Evolutionary conservation across 2,888 invertebrate species (phyloP).

Genomic region (Nymphalis polychloros): DNA sequence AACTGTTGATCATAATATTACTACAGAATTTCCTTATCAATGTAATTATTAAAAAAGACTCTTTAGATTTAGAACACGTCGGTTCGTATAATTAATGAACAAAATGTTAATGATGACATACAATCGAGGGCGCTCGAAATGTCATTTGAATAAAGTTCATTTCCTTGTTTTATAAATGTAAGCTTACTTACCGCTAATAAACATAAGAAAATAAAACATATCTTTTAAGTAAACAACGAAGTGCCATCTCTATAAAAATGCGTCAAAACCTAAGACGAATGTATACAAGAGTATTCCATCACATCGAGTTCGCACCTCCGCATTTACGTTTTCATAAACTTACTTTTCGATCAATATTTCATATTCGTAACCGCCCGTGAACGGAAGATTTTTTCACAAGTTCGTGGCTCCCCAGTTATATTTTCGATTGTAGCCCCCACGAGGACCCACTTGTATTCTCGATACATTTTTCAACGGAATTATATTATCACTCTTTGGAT

Average conservation of each 20-base stretch:
- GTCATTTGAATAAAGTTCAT: neutral
- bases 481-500: constrained; percentile 65
- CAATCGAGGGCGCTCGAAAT: neutral
- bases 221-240: constrained; percentile 8
- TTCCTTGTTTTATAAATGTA: no score
- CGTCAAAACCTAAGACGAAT: constrained; percentile 18
- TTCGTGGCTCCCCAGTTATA: constrained; percentile 43
- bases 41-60: no score
- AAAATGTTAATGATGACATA: neutral
- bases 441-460: constrained; percentile 44
- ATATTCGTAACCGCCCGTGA: constrained; percentile 68
- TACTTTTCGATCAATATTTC: constrained; percentile 76
- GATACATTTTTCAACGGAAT: constrained; percentile 72
- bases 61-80: neutral
- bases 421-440: constrained; percentile 45
- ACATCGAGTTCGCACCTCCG: constrained; percentile 62
- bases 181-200: neutral
- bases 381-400: constrained; percentile 53
- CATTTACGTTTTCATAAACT: constrained; percentile 74
- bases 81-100: neutral
- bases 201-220: neutral
- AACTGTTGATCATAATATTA: no score
- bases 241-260: constrained; percentile 16
- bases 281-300: constrained; percentile 66
- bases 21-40: no score